Evolutionary conservation across 2,797 vertebrate species (phyloP).

Genomic region (Mareca strepera): DNA sequence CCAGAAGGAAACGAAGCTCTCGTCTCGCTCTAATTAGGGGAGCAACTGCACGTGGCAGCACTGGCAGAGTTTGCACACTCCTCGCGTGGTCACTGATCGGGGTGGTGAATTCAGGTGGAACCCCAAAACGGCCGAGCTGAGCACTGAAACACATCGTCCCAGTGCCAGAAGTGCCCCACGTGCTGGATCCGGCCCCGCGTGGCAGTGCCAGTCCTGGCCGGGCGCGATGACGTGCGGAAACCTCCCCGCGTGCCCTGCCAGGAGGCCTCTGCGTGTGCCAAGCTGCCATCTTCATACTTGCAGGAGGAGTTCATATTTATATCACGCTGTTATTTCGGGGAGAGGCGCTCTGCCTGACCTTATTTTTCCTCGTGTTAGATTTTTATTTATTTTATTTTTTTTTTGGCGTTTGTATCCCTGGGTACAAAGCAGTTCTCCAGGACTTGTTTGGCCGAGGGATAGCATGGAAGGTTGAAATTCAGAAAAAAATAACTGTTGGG

Average conservation of each 20-base stretch:
- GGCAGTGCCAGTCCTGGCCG: background rate
- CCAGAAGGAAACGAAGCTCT: background rate
- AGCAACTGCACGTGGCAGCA: background rate
- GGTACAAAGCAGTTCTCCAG: background rate
- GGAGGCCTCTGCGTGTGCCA: background rate
- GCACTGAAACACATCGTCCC: rapidly evolving
- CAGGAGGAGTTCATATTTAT: constrained; percentile 24
- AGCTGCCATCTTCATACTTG: background rate
- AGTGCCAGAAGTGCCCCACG: rapidly evolving
- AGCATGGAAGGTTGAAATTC: background rate
- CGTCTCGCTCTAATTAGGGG: background rate
- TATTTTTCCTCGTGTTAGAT: background rate
- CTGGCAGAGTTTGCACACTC: background rate
- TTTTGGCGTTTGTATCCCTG: background rate
- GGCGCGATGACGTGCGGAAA: constrained; percentile 6
- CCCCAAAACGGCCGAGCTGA: background rate
- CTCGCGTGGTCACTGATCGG: background rate
- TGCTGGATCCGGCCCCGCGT: background rate
- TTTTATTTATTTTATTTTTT: background rate
- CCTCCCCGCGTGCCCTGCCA: background rate
- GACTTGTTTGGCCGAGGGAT: background rate
- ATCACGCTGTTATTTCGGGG: constrained; percentile 30
- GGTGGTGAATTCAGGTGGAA: background rate
- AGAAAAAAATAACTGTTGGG: background rate
- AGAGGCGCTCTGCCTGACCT: constrained; percentile 1